phyloP scores from a whole-genome alignment of 1,140 invertebrate genomes.

The Trichogramma pretiosum region DNA sequence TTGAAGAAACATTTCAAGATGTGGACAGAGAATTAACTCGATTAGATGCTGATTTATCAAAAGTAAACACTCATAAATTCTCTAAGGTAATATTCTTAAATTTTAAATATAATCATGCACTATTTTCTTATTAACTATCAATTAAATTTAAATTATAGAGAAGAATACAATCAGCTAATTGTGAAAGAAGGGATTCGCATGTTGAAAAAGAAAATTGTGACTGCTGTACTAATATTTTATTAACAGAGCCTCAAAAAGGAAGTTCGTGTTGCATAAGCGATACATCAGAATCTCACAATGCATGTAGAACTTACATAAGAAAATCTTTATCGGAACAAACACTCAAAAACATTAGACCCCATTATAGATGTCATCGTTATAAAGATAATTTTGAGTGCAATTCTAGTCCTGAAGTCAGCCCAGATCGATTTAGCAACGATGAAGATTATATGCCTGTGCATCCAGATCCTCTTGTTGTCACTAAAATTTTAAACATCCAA shows the following conservation, averaged over 20 bases:
- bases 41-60: constrained; percentile 25
- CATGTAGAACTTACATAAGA: constrained; percentile 15
- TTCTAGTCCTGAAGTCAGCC: constrained; percentile 29
- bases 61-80: too few species aligned
- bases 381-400: constrained; percentile 25
- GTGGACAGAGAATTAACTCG: constrained; percentile 28
- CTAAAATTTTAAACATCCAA: constrained; percentile 34
- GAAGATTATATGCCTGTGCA: constrained; percentile 19
- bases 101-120: too few species aligned
- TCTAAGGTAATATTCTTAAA: too few species aligned
- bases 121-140: not conserved
- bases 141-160: constrained; percentile 9
- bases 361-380: constrained; percentile 19
- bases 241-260: constrained; percentile 26
- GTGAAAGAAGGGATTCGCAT: not conserved
- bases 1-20: constrained; percentile 23
- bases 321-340: constrained; percentile 26
- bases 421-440: constrained; percentile 8
- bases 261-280: constrained; percentile 11
- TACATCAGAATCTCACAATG: constrained; percentile 13
- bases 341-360: constrained; percentile 22
- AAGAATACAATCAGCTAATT: not conserved
- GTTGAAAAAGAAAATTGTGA: constrained; percentile 17
- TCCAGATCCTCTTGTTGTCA: constrained; percentile 27
- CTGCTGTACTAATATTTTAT: constrained; percentile 20